Evolutionary conservation across 2,888 invertebrate species (phyloP).

Genomic region (Athalia circularis): DNA sequence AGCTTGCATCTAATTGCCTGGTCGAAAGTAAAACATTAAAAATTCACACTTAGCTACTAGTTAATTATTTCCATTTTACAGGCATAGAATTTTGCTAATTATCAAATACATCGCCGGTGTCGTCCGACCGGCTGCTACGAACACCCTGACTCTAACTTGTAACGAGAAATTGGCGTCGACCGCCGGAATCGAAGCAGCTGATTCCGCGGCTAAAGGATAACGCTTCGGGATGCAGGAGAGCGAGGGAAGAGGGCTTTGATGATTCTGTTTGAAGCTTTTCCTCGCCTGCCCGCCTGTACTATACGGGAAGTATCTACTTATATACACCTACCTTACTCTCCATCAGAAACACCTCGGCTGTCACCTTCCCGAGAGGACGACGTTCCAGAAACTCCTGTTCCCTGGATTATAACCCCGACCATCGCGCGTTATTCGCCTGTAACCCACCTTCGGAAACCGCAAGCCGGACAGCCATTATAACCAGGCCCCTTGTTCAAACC

Average conservation of each 20-base stretch:
- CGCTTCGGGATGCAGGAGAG: not conserved
- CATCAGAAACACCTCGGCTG: conserved; percentile 57
- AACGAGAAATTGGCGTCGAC: not conserved
- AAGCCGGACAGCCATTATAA: conserved; percentile 71
- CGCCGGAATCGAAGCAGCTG: conserved; percentile 21
- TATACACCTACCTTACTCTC: not conserved
- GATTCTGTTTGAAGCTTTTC: conserved; percentile 70
- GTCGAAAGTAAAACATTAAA: not conserved
- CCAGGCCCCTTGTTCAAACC: conserved; percentile 58
- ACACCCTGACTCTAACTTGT: not conserved
- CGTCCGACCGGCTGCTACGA: no score
- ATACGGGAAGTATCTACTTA: no score
- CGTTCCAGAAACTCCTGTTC: conserved; percentile 60
- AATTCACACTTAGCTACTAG: no score
- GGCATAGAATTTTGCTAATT: no score
- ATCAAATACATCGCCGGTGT: no score
- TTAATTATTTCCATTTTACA: no score
- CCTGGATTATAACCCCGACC: conserved; percentile 3
- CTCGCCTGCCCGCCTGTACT: not conserved
- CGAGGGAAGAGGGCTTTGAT: conserved; percentile 62
- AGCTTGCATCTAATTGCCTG: conserved; percentile 14
- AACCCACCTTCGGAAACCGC: conserved; percentile 66
- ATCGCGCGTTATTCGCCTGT: conserved; percentile 53
- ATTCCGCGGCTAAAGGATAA: not conserved
- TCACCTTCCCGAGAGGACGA: conserved; percentile 64